Evolutionary conservation across 2,113 vertebrate genomes (phyloP), one percentile per base, ranked within the genome.

Genomic region (Siniperca knerii): DNA sequence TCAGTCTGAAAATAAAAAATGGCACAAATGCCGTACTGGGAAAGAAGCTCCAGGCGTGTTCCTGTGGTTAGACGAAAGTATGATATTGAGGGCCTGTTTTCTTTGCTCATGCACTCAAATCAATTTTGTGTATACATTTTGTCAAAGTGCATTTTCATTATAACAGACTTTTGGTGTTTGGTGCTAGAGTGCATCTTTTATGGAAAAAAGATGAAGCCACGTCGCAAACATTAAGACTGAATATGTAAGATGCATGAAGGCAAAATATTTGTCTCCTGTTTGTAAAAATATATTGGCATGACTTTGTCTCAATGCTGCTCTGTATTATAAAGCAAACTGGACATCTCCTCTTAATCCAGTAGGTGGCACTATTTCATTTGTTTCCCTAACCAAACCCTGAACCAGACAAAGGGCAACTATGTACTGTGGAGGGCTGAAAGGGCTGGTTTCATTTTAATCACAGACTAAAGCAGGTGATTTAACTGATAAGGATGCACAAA

Each of bases 331-430:
- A 65, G 33, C 15, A 55, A 44, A 52, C 33, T 44, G 71, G 37
- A 16, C 0, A 0, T 46, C 57, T 50, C 8, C 1, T 46, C 3
- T 25, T 64, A 4, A 20, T 29, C 87, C 92, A 86, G 60, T n/a
- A 90, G 90, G 64, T 58, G 91, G 90, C 87, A 35, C 52, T 42
- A 0, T 54, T 84, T 55, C 5, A 60, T 78, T 37, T 50, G 8
- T 57, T 79, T 62, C 10, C 7, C 15, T 10, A 64, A 58, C 4
- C 2, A 20, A 52, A 37, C 10, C 3, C 16, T 2, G 13, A 37
- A 25, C 42, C 11, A 64, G 23, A 42, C 2, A 23, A 54, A 33
- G 25, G 20, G 12, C 0, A 54, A 3, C 35, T 64, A 5, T 46
- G 61, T 44, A 23, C 23, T 4, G 4, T 33, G 12, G 35, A 71